Evolutionary conservation across 2,113 vertebrate genomes (phyloP).

Genomic region (Crypturellus undulatus): DNA sequence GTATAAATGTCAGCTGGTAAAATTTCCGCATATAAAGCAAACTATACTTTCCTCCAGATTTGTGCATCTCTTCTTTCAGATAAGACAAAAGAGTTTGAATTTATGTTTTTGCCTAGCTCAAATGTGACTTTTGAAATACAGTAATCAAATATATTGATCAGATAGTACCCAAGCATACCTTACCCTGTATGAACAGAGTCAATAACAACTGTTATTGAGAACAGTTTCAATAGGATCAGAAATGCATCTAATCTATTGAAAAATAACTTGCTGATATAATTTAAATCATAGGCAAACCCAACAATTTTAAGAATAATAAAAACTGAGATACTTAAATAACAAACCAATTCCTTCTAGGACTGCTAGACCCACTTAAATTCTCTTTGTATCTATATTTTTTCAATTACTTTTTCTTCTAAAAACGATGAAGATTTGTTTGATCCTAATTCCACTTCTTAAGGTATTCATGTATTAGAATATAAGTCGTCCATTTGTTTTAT

Average conservation of each 20-base stretch:
- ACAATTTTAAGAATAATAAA: not conserved
- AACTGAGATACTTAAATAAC: accelerated
- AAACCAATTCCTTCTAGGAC: not conserved
- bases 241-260: not conserved
- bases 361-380: not conserved
- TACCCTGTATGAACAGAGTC: not conserved
- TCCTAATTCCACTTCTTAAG: not conserved
- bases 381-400: not conserved
- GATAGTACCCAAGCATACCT: not conserved
- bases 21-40: not conserved
- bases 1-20: not conserved
- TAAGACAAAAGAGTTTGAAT: not conserved
- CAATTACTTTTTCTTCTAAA: not conserved
- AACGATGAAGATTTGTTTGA: not conserved
- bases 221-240: not conserved
- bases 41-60: not conserved
- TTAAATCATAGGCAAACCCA: not conserved
- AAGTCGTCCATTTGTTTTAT: not conserved
- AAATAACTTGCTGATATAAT: not conserved
- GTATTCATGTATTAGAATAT: not conserved
- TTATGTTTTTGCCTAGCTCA: not conserved
- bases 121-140: not conserved
- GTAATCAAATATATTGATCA: not conserved
- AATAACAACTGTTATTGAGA: not conserved
- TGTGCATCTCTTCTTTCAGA: not conserved